phyloP scores from a whole-genome alignment of 2,888 invertebrate genomes.

The Eulithis testata region DNA sequence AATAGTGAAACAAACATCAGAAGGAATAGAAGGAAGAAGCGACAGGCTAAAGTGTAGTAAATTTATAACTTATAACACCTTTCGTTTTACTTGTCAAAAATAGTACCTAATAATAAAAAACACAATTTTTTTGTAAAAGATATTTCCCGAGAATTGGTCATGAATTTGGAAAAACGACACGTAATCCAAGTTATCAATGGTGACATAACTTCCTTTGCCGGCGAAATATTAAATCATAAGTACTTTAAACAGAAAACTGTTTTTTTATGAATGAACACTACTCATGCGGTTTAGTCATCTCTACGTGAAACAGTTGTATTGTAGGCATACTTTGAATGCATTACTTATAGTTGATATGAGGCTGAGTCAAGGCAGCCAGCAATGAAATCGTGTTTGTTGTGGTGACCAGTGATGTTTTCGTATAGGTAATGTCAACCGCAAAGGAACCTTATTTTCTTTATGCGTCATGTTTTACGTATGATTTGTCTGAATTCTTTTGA shows the following conservation, averaged over 20 bases:
- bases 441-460: conserved; percentile 24
- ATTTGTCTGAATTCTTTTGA: no score
- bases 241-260: conserved; percentile 42
- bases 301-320: conserved; percentile 57
- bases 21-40: no score
- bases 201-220: conserved; percentile 40
- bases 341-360: conserved; percentile 53
- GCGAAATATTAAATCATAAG: conserved; percentile 16
- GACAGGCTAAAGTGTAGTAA: no score
- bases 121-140: background rate
- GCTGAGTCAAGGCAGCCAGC: conserved; percentile 57
- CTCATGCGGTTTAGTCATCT: conserved; percentile 69
- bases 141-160: conserved; percentile 2
- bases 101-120: no score
- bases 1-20: no score
- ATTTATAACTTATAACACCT: no score
- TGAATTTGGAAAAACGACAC: conserved; percentile 7
- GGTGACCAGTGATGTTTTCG: conserved; percentile 29
- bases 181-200: conserved; percentile 33
- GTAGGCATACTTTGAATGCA: conserved; percentile 52
- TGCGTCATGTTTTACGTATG: conserved; percentile 10
- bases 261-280: conserved; percentile 70
- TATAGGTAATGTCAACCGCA: conserved; percentile 26
- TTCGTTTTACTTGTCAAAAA: no score
- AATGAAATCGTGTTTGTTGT: conserved; percentile 40